phyloP scores from a whole-genome alignment of 2,888 invertebrate species.

The Mechanitis messenoides region DNA sequence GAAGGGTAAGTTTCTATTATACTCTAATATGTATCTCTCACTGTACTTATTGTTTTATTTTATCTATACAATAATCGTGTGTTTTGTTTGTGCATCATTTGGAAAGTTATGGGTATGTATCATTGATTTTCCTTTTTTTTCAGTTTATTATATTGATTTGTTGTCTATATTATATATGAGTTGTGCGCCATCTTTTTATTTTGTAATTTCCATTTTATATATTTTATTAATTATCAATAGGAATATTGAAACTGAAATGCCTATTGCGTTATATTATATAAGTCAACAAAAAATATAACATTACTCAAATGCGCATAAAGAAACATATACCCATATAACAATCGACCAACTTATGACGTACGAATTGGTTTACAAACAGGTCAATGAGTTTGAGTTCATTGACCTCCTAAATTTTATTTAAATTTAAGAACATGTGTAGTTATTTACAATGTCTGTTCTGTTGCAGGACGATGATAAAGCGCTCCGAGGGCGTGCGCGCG shows the following conservation, averaged over 20 bases:
- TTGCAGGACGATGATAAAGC: constrained; percentile 89
- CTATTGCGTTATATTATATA: too few relatives aligned
- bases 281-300: too few relatives aligned
- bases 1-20: constrained; percentile 84
- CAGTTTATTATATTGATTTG: constrained; percentile 12
- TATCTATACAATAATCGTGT: constrained; percentile 20
- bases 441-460: not conserved
- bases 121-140: constrained; percentile 26
- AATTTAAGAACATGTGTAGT: not conserved
- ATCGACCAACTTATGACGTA: too few relatives aligned
- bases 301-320: too few relatives aligned
- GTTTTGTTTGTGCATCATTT: constrained; percentile 45
- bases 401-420: too few relatives aligned
- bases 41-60: constrained; percentile 19
- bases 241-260: too few relatives aligned
- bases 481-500: constrained; percentile 89
- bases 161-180: constrained; percentile 7
- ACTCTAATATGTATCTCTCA: not conserved
- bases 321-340: too few relatives aligned
- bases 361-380: not conserved
- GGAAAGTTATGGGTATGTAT: constrained; percentile 69
- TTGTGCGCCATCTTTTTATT: constrained; percentile 9
- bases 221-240: too few relatives aligned
- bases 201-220: constrained; percentile 4
- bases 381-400: not conserved